Percentiles rank a stretch among this genome's conserved stretches.
Conservation (phyloP, 2,113 vertebrate species). For the Dermatemys mawii region DNA sequence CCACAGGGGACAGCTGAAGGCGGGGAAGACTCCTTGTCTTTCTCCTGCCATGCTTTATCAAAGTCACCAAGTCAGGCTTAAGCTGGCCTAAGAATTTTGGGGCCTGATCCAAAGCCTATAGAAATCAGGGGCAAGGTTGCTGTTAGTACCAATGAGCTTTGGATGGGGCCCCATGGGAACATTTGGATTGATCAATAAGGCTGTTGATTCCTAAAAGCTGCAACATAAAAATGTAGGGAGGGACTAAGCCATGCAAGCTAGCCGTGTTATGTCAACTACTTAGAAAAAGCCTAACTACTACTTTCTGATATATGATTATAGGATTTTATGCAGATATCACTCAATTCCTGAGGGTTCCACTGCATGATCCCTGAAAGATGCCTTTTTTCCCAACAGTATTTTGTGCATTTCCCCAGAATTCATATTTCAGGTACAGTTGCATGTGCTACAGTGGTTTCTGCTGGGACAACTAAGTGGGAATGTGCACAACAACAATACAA, state of each 20-base stretch:
- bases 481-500: neutral
- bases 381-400: neutral
- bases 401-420: neutral
- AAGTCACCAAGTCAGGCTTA: too few species aligned
- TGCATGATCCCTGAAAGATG: neutral
- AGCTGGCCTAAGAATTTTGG: neutral
- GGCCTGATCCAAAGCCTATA: neutral
- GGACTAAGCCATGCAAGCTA: neutral
- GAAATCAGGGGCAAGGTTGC: neutral
- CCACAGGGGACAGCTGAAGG: neutral
- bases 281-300: neutral
- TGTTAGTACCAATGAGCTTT: neutral
- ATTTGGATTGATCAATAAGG: neutral
- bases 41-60: neutral
- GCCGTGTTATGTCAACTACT: neutral
- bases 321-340: neutral
- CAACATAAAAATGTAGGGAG: fast-evolving
- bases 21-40: neutral
- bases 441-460: neutral
- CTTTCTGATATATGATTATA: neutral
- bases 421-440: neutral
- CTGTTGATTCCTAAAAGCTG: neutral
- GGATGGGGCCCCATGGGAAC: neutral
- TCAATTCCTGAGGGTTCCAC: neutral
- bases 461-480: neutral